Base-by-base conservation (phyloP, 2,888 invertebrate genomes). In the Seladonia tumulorum region DNA sequence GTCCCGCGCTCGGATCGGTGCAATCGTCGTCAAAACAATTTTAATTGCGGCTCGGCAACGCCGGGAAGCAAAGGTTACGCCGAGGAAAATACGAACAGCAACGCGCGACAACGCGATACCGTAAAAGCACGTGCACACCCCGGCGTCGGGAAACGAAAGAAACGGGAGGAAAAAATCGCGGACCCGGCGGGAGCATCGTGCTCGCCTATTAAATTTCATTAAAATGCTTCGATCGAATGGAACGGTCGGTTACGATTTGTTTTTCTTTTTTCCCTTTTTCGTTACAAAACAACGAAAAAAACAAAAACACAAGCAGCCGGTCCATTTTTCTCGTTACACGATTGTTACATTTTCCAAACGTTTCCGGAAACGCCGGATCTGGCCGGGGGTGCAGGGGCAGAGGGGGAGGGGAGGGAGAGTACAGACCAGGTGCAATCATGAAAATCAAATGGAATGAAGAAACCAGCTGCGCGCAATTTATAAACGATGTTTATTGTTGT, bases 401-500 rank as follows among this genome's bases (percentile, higher is more conserved):
- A n/a, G 12, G 5, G 1, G 16, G 4, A 1, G 16, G 4, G 0
- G 3, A 0, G 42, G 25, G 29, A 10, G 14, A 42, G 16, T 16
- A 63, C 25, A 0, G 29, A 2, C 63, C 7, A n/a, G 66, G 14
- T 22, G 22, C n/a, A 45, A 68, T 35, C 68, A 18, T 45, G 49
- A 57, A 66, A 77, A 70, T 66, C 60, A 73, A 82, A 76, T 71
- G 45, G n/a, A 75, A 74, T 53, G 63, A 71, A 76, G n/a, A 53
- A 71, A 82, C 76, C 60, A 83, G 63, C 74, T 63, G 35, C 35
- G 49, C 66, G 66, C 79, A 77, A 83, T 83, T 89, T 88, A 83
- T 82, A 89, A 89, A 90, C 82, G 70, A 82, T 76, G 70, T 90
- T 91, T 90, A 89, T 91, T 91, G 84, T 75, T 78, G 73, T 77